A percentile compares a stretch with the other conserved stretches of the same genome.
Evolutionary conservation across 1,140 invertebrate species (phyloP).

Genomic region (Yoshiicerus persimilis): DNA sequence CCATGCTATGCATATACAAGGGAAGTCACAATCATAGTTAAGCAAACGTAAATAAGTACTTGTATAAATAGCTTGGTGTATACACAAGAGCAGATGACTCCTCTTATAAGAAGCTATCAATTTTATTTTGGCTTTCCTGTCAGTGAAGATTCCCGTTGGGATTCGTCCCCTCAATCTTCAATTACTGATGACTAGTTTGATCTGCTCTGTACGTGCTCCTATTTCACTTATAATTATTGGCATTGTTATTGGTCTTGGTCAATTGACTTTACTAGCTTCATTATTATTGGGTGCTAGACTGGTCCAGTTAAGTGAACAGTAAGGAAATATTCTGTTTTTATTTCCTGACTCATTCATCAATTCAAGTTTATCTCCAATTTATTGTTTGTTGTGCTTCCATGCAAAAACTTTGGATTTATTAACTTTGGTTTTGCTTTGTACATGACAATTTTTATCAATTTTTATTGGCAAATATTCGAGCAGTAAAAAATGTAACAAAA

Average conservation of each 20-base stretch:
- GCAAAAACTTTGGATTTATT: too few relatives aligned
- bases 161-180: constrained; percentile 24
- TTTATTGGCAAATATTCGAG: too few relatives aligned
- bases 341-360: neutral
- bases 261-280: constrained; percentile 16
- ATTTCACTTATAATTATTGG: constrained; percentile 30
- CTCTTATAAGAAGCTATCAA: neutral
- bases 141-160: constrained; percentile 5
- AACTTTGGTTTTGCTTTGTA: too few relatives aligned
- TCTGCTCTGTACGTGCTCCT: constrained; percentile 21
- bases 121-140: constrained; percentile 4
- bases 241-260: constrained; percentile 16
- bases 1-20: neutral
- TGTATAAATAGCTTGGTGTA: neutral
- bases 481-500: too few relatives aligned
- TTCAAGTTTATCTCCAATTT: too few relatives aligned
- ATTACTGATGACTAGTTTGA: constrained; percentile 28
- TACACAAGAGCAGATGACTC: neutral
- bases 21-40: neutral
- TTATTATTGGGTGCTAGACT: neutral
- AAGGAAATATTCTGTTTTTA: neutral
- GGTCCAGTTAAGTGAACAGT: neutral
- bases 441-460: too few relatives aligned
- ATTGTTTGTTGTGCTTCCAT: too few relatives aligned
- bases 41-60: neutral